Evolutionary conservation across 2,888 invertebrate genomes (phyloP).

Genomic region (Sepiola atlantica): DNA sequence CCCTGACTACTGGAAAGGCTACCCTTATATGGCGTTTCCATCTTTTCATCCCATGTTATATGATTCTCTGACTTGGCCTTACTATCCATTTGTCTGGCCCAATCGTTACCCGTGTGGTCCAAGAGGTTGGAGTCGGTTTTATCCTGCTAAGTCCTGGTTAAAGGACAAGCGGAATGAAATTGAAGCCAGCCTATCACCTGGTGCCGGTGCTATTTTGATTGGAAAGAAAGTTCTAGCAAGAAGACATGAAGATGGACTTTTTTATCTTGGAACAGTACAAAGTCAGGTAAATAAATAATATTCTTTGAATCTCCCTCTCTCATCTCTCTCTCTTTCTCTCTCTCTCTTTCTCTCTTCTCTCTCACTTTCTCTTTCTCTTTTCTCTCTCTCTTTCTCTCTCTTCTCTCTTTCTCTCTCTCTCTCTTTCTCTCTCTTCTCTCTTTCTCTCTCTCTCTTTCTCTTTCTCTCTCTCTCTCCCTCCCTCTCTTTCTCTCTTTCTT

Average conservation of each 20-base stretch:
- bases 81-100: constrained; percentile 39
- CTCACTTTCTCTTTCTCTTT: neutral
- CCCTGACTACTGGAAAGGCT: constrained; percentile 55
- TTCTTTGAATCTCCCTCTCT: neutral
- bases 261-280: constrained; percentile 72
- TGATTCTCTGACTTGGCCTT: constrained; percentile 3
- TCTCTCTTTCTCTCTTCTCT: neutral
- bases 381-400: neutral
- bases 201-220: constrained; percentile 71
- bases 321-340: neutral
- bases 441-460: no score
- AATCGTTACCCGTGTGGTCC: constrained; percentile 35
- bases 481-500: no score
- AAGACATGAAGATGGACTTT: constrained; percentile 71
- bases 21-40: neutral
- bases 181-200: constrained; percentile 62
- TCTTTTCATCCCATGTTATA: neutral
- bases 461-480: no score
- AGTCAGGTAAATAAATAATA: constrained; percentile 68
- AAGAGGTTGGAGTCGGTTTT: constrained; percentile 64
- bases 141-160: constrained; percentile 66
- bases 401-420: no score
- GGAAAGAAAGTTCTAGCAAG: constrained; percentile 70
- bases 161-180: constrained; percentile 64
- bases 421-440: no score